These are phyloP conservation scores for Drosophila planitibia DNA, from an alignment of 2,888 invertebrate species.

Conservation along the genomic window DNA sequence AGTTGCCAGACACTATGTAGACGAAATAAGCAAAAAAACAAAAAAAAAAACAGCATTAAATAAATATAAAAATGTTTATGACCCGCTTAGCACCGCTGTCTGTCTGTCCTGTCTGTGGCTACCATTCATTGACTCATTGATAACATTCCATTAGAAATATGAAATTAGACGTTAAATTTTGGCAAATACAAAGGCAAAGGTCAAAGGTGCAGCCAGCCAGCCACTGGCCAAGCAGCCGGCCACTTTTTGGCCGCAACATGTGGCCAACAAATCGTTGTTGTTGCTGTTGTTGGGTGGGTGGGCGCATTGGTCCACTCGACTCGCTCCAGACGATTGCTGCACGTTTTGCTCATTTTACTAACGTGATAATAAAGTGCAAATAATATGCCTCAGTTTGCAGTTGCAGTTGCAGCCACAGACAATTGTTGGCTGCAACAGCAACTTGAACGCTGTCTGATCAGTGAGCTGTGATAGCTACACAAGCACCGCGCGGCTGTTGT, in stretches of 20 bases:
- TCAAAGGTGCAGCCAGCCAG: conserved; percentile 65
- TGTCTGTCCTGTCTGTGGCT: not conserved
- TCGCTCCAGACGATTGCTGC: conserved; percentile 58
- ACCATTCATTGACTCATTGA: conserved; percentile 34
- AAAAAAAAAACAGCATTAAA: conserved; percentile 4
- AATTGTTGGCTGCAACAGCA: conserved; percentile 50
- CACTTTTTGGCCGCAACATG: conserved; percentile 46
- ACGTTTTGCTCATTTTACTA: conserved; percentile 84
- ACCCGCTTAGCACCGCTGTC: not conserved
- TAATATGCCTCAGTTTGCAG: conserved; percentile 82
- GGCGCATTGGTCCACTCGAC: conserved; percentile 26
- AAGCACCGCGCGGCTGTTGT: conserved; percentile 42
- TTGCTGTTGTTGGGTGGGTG: conserved; percentile 49
- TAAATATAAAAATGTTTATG: conserved; percentile 31
- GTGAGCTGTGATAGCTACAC: conserved; percentile 52
- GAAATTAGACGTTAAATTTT: conserved; percentile 56
- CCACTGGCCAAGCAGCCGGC: conserved; percentile 66
- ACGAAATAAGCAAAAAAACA: not conserved
- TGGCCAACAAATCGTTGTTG: conserved; percentile 33
- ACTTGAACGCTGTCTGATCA: conserved; percentile 45
- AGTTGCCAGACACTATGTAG: not conserved
- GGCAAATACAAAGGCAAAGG: conserved; percentile 60
- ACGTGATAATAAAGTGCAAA: conserved; percentile 86
- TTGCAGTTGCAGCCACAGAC: conserved; percentile 57
- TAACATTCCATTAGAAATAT: conserved; percentile 57